Conservation (phyloP, 1,140 invertebrate genomes). For the Littorina saxatilis region DNA sequence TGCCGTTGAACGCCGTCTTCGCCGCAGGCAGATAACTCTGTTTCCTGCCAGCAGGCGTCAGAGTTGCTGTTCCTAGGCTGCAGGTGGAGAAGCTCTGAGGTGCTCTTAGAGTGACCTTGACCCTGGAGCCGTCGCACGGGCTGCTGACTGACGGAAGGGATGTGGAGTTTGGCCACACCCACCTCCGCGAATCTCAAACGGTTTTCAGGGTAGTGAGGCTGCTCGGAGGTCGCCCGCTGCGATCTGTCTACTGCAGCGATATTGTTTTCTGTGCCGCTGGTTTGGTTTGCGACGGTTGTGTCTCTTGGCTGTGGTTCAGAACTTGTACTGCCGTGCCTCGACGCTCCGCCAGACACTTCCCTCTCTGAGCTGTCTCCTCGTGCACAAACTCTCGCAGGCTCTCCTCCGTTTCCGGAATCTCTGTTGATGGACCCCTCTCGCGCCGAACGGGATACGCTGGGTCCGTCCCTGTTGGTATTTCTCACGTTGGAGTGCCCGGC, state of each 20-base stretch:
- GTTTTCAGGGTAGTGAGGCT: conserved; percentile 43
- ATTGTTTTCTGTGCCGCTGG: too few relatives aligned
- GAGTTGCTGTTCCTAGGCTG: conserved; percentile 45
- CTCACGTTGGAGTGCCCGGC: neutral
- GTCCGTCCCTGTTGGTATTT: neutral
- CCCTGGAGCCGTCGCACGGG: conserved; percentile 46
- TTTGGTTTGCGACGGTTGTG: neutral
- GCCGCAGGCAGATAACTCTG: conserved; percentile 33
- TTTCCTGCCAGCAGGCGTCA: conserved; percentile 47
- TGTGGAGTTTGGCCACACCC: conserved; percentile 60
- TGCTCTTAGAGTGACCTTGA: conserved; percentile 59
- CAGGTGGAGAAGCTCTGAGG: conserved; percentile 51
- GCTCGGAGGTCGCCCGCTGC: conserved; percentile 42
- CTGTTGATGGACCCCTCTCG: neutral
- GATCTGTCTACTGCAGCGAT: too few relatives aligned
- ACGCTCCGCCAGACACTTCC: neutral
- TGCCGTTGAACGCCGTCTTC: conserved; percentile 21
- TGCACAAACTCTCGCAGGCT: neutral
- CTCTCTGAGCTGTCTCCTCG: neutral
- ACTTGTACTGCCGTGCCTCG: neutral
- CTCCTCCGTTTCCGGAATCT: neutral
- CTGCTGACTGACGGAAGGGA: conserved; percentile 44
- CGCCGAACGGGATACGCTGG: neutral
- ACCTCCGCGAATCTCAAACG: conserved; percentile 60
- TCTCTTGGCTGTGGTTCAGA: neutral